These are phyloP conservation scores for Zosterops borbonicus DNA, from an alignment of 2,113 vertebrate genomes.

Conservation along the genomic window DNA sequence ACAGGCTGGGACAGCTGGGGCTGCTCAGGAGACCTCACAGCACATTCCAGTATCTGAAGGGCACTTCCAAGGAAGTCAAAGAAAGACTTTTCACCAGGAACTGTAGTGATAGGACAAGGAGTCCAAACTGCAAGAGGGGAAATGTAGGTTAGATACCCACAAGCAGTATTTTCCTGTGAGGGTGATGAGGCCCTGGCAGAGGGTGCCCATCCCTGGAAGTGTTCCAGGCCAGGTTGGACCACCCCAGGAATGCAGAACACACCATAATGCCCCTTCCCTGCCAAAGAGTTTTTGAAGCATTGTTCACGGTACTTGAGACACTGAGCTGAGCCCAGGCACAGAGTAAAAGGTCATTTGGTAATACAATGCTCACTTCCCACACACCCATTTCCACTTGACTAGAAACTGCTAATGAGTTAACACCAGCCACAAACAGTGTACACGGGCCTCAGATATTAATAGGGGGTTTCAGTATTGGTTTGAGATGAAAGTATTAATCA, in stretches of 20 bases:
- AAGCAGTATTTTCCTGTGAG: neutral
- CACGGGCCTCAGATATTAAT: neutral
- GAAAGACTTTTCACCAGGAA: neutral
- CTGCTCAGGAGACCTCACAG: neutral
- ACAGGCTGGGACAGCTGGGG: neutral
- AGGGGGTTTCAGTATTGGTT: neutral
- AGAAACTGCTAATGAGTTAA: slow-evolving; percentile 18
- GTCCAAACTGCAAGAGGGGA: neutral
- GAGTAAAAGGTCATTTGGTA: slow-evolving; percentile 18
- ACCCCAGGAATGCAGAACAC: neutral
- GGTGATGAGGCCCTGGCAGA: neutral
- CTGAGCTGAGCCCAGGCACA: neutral
- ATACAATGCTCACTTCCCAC: neutral
- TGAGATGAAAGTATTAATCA: slow-evolving; percentile 3
- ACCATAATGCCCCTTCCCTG: neutral
- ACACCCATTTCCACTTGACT: neutral
- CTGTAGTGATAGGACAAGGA: neutral
- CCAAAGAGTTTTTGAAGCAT: neutral
- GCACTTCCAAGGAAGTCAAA: neutral
- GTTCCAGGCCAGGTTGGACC: neutral
- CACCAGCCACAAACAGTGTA: neutral
- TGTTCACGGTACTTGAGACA: fast-evolving
- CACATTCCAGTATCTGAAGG: neutral
- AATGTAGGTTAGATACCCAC: neutral
- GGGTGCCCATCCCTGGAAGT: neutral